Base-by-base conservation (phyloP, 2,797 vertebrate genomes). In the Acridotheres tristis region DNA sequence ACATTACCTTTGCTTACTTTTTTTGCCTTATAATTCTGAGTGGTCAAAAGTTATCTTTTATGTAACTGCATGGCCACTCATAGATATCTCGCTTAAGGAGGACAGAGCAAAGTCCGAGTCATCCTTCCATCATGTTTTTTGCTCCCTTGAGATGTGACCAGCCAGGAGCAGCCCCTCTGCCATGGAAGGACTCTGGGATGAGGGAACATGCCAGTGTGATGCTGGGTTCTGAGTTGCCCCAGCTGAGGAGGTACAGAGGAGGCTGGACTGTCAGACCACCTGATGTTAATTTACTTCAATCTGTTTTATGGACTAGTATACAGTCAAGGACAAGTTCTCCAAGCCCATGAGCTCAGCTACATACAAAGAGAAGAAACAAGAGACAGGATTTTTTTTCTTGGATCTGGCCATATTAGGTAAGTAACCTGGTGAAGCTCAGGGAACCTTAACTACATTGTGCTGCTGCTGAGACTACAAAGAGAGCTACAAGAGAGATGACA, bases 131-230 rank as follows among this genome's bases (percentile, higher is more conserved):
- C 8, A 34, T 53, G n/a, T 54, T 71, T 66, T 79, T 55, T 57
- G 11, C 32, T 90, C 43, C 12, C 25, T 51, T 63, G 16, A 55
- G 32, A 57, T 30, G 19, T 4, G 17, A 45, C 7, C 13, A 42
- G 36, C 13, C n/a, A 80, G 55, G 16, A 54, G 53, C 48, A 73
- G 42, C 10, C 21, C 13, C 32, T 34, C 7, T 54, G 10, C 18
- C 1, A 0, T 0, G 1, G n/a, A 58, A 62, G 26, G 22, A 4
- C 42, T 67, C 53, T 1, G 12, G 55, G 42, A 42, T 19, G 29
- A 51, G 15, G 59, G 20, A 85, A 69, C 3, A 1, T 1, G 2
- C n/a, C 3, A 1, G 4, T 48, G n/a, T 34, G 19, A 5, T 36
- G 53, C 19, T 42, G 16, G 8, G 29, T 11, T 51, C 59, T 32